Conservation (phyloP, 1,140 invertebrate species). For the Caerostris extrusa region DNA sequence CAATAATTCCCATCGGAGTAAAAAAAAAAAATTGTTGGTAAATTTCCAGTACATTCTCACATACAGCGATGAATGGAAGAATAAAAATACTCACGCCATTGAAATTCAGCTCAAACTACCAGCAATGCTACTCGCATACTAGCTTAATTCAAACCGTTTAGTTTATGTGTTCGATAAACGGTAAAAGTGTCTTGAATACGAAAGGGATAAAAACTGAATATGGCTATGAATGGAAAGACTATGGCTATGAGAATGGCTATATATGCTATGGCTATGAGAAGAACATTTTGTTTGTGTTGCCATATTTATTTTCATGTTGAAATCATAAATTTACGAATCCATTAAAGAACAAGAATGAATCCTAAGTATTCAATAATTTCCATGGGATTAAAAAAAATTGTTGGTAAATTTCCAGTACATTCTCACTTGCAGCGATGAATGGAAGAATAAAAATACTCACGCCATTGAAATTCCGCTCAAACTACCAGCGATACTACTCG, state of each 20-base stretch:
- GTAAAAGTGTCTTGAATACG: too few species aligned
- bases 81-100: too few species aligned
- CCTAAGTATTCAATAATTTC: neutral
- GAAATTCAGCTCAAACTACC: too few species aligned
- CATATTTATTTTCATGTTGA: neutral
- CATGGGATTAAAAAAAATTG: neutral
- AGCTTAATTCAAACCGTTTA: too few species aligned
- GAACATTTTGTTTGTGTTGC: neutral
- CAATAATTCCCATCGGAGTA: too few species aligned
- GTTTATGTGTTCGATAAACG: too few species aligned
- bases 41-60: neutral
- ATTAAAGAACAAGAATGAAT: neutral
- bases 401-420: neutral
- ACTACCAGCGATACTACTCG: slow-evolving; percentile 8
- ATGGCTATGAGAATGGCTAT: too few species aligned
- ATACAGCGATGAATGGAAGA: neutral
- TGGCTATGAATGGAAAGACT: neutral
- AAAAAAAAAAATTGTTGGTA: too few species aligned
- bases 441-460: neutral
- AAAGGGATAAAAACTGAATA: too few species aligned
- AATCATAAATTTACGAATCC: neutral
- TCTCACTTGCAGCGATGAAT: neutral
- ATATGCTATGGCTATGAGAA: too few species aligned
- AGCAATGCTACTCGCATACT: too few species aligned
- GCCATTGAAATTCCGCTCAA: slow-evolving; percentile 5